Base-by-base conservation (phyloP, 2,888 invertebrate species). In the Amblyteles armatorius region DNA sequence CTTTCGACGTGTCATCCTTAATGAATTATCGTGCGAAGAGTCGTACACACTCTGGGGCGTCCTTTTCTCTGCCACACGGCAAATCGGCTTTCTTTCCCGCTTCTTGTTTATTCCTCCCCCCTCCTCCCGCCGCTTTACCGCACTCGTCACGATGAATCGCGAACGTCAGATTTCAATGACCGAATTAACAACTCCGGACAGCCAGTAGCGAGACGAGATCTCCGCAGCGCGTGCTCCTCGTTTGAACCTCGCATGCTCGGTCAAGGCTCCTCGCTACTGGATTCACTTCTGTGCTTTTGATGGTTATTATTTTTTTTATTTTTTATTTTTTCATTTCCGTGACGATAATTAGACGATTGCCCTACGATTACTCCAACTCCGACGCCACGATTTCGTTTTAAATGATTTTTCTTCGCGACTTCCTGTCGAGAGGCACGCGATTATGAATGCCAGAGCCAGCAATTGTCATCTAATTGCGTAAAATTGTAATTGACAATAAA, bases 1-100 rank as follows among this genome's bases (percentile, higher is more conserved):
- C 85, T 87, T 88, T 88, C 79, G 85, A 76, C 88, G 85, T 84
- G 88, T 88, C 88, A 88, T 88, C 88, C 85, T 88, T 88, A 88
- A 88, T 88, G 86, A 88, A 88, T 88, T 87, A 88, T 87, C 88
- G 85, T 86, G 85, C 88, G 81, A 88, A 88, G 86, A 82, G 84
- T 74, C 67, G 71, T 16, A 36, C 85, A 72, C 82, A 36, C 87
- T 80, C 85, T 83, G 73, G 88, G 88, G 83, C 73, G 82, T 82
- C 79, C 60, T 69, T 72, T 55, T 40, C 65, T 71, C 33, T 22
- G 44, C 52, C 77, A 50, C 72, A 22, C 79, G 40, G 26, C 57
- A 71, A 65, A 57, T 74, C 40, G 29, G 76, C 67, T 74, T 82
- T 76, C 74, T 74, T 84, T 71, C 67, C 60, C 55, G 65, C 76